A percentile compares a stretch with the other conserved stretches of the same genome.
These are phyloP conservation scores for Platyrinchus mystaceus DNA, from an alignment of 2,797 vertebrate genomes.

Conservation along the genomic window DNA sequence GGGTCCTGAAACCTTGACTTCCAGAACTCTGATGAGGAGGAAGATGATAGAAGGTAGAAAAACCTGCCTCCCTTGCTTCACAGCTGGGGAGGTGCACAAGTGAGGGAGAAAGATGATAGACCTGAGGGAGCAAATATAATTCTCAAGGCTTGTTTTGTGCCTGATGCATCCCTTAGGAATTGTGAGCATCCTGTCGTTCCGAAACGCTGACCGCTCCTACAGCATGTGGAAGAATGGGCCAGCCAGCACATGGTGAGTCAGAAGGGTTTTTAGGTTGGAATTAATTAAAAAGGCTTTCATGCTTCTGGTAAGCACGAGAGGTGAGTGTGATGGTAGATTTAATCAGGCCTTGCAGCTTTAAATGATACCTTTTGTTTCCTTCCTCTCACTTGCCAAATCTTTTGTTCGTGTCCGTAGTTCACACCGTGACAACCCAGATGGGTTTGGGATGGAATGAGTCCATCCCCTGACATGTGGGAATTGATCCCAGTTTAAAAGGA, in stretches of 20 bases:
- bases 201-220: constrained; percentile 79
- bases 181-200: constrained; percentile 83
- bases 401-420: neutral
- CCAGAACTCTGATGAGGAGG: constrained; percentile 67
- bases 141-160: neutral
- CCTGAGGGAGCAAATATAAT: neutral
- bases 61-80: neutral
- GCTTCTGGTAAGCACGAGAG: neutral
- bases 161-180: constrained; percentile 73
- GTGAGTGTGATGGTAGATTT: neutral
- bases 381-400: neutral
- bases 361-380: neutral
- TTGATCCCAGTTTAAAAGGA: neutral
- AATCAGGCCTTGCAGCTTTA: neutral
- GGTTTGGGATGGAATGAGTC: neutral
- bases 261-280: neutral
- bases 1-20: constrained; percentile 45
- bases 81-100: neutral
- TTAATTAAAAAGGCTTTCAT: neutral
- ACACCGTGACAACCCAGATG: neutral
- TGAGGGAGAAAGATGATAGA: neutral
- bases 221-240: constrained; percentile 82
- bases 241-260: constrained; percentile 85
- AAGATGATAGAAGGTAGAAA: constrained; percentile 85
- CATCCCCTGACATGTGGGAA: neutral